Evolutionary conservation across 2,888 invertebrate genomes (phyloP).

Genomic region (Troilus luridus): DNA sequence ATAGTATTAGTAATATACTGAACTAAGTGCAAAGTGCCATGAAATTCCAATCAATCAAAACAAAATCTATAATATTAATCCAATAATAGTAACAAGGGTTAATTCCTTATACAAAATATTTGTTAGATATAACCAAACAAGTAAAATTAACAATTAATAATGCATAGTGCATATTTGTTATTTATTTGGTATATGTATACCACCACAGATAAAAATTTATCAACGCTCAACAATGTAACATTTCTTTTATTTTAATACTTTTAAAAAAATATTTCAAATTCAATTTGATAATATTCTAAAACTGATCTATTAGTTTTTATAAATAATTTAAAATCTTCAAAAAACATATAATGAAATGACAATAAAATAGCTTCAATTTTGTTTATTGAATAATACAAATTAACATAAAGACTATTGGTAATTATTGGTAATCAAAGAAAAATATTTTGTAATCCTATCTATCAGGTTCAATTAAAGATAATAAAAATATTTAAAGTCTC

Average conservation of each 20-base stretch:
- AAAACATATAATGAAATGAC: background rate
- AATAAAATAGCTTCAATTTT: too few species aligned
- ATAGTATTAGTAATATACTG: background rate
- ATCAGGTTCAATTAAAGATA: background rate
- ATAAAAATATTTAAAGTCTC: background rate
- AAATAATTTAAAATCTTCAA: background rate
- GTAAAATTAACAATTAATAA: background rate
- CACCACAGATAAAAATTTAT: background rate
- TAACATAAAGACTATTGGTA: too few species aligned
- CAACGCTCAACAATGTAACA: background rate
- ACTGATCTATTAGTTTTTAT: background rate
- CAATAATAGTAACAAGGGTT: background rate
- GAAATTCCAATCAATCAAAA: conserved; percentile 8
- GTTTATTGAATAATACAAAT: too few species aligned
- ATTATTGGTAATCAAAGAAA: background rate
- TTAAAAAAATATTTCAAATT: background rate
- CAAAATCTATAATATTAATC: background rate
- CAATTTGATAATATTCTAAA: background rate
- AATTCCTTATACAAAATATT: conserved; percentile 12
- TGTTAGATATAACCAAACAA: background rate
- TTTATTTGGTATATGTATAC: background rate
- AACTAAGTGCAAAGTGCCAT: conserved; percentile 20
- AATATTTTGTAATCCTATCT: background rate
- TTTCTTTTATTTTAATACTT: background rate
- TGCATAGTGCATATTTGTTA: background rate